A percentile compares a stretch with the other conserved stretches of the same genome.
These are phyloP conservation scores for Halichondria panicea DNA, from an alignment of 37 sponge, comb jelly and placozoan genomes.

Conservation along the genomic window DNA sequence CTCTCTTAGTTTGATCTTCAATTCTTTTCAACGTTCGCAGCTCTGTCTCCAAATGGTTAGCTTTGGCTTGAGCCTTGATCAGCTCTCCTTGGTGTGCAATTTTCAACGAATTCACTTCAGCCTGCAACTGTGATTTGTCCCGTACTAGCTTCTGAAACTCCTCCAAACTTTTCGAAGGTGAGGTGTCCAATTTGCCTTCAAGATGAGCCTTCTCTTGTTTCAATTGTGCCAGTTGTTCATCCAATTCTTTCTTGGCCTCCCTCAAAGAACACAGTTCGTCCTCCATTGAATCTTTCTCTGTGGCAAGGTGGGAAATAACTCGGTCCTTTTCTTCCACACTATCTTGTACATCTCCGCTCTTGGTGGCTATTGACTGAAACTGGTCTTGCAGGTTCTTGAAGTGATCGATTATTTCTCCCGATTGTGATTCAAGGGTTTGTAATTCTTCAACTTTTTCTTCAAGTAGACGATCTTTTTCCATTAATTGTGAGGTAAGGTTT, in stretches of 20 bases:
- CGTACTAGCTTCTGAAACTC: constrained; percentile 39
- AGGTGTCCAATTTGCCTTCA: constrained; percentile 58
- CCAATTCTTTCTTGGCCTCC: constrained; percentile 3
- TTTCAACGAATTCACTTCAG: constrained; percentile 49
- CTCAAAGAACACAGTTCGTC: constrained; percentile 10
- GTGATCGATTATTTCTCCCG: constrained; percentile 21
- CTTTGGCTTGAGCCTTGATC: constrained; percentile 44
- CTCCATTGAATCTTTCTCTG: constrained; percentile 32
- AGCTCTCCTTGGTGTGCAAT: constrained; percentile 51
- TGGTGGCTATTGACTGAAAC: constrained; percentile 19
- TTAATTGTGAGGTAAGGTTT: constrained; percentile 7
- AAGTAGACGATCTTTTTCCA: constrained; percentile 47
- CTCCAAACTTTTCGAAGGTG: constrained; percentile 8
- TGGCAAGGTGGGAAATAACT: constrained; percentile 23
- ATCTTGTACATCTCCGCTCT: constrained; percentile 23
- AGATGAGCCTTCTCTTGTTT: constrained; percentile 56
- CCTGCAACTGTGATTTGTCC: constrained; percentile 50
- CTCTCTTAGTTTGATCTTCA: constrained; percentile 16
- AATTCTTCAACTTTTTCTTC: constrained; percentile 13
- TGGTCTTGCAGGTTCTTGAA: constrained; percentile 26
- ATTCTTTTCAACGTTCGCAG: constrained; percentile 48
- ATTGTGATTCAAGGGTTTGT: constrained; percentile 23
- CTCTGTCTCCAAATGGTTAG: constrained; percentile 38
- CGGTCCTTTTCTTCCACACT: constrained; percentile 56
- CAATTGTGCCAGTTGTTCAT: constrained; percentile 1